These are phyloP conservation scores for Oopsacas minuta DNA, from an alignment of 37 sponge, comb jelly and placozoan species.

Conservation along the genomic window DNA sequence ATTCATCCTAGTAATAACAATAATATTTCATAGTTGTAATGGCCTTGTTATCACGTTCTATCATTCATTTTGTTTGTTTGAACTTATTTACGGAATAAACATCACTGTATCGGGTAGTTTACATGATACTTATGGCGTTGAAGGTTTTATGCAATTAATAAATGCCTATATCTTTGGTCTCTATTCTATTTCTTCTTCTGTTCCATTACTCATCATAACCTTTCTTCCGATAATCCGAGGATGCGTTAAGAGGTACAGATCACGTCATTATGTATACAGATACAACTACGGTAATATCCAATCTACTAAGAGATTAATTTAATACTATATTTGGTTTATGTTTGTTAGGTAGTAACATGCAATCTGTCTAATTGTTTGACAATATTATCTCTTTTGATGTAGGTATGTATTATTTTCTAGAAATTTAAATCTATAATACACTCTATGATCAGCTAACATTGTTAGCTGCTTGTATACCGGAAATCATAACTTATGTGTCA, in stretches of 20 bases:
- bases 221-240: background rate
- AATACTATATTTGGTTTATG: too few relatives aligned
- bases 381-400: too few relatives aligned
- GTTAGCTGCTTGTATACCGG: too few relatives aligned
- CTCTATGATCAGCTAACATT: too few relatives aligned
- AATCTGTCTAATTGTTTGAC: too few relatives aligned
- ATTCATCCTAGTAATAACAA: background rate
- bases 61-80: background rate
- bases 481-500: too few relatives aligned
- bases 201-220: background rate
- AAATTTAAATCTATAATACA: too few relatives aligned
- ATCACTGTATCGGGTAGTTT: background rate
- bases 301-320: too few relatives aligned
- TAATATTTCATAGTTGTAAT: background rate
- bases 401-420: too few relatives aligned
- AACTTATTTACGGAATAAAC: background rate
- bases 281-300: background rate
- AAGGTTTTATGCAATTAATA: background rate
- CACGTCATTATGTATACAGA: background rate
- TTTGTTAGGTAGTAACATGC: too few relatives aligned
- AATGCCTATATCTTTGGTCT: background rate
- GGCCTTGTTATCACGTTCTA: background rate
- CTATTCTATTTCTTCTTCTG: background rate
- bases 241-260: background rate
- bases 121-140: background rate